Base-by-base conservation (phyloP, 2,888 invertebrate genomes). In the Xanthia icteritia region DNA sequence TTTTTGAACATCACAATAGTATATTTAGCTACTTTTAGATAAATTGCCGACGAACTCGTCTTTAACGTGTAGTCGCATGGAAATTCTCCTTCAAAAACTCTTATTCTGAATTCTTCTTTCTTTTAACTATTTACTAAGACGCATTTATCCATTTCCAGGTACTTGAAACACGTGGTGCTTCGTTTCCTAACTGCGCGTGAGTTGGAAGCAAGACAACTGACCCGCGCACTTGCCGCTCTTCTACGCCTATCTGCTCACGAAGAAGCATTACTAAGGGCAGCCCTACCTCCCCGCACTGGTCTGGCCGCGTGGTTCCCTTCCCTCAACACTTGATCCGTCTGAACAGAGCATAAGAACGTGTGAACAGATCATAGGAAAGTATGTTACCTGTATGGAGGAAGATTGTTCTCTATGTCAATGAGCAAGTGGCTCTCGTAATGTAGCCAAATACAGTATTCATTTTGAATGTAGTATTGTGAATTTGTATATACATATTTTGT, bases 101-200 rank as follows among this genome's bases (percentile, higher is more conserved):
- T 48, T 48, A 48, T 48, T 17, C 17, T 1, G 1, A 17, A 17
- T 48, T 48, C 17, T 48, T 17, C 48, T 48, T 48, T 17, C 48
- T 48, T 48, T 17, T 48, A n/a, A 17, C 17, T 48, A 48, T 48
- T 48, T 48, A 48, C 1, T 48, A 17, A 48, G 6, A 48, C 17
- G 48, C 9, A 23, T 51, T 51, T 3, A 8, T 51, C 23, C 3
- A 51, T 51, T 51, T 51, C 42, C 91, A 96, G 96, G 68, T 99
- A 99, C 94, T 97, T 99, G 77, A 99, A 99, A 92, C 99, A 99
- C 95, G 99, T 99, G 84, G 97, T 99, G 82, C 98, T 99, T 5
- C 99, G 99, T 92, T 99, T 99, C 95, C 97, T 99, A 90, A 99
- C 99, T 0, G 98, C 98, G 92, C 97, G 98, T 83, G 99, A 99